Evolutionary conservation across 2,888 invertebrate genomes (phyloP).

Genomic region (Lissocephala sabroskyi): DNA sequence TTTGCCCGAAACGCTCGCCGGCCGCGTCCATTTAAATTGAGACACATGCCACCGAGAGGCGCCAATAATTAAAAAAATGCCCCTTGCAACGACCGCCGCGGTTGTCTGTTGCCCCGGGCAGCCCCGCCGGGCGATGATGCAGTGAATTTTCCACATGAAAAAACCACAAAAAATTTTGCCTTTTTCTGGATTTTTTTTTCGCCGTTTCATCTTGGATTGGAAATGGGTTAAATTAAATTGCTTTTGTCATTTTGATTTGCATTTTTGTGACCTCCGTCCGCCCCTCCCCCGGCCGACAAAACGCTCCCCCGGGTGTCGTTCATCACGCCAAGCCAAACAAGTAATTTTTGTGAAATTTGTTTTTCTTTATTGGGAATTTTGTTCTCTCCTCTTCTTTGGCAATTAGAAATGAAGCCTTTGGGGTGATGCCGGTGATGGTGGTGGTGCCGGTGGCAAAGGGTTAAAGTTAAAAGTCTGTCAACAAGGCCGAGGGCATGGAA

Average conservation of each 20-base stretch:
- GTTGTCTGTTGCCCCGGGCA: slow-evolving; percentile 46
- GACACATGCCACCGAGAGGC: slow-evolving; percentile 61
- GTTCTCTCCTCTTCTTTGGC: slow-evolving; percentile 20
- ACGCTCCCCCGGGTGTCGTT: slow-evolving; percentile 54
- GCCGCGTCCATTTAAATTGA: slow-evolving; percentile 63
- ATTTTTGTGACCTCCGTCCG: slow-evolving; percentile 46
- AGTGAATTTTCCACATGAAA: slow-evolving; percentile 68
- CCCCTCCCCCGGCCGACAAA: slow-evolving; percentile 25
- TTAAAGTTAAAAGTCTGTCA: slow-evolving; percentile 47
- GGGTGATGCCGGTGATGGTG: slow-evolving; percentile 27
- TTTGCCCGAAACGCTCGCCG: slow-evolving; percentile 37
- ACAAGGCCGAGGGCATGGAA: slow-evolving; percentile 37
- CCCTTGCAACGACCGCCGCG: slow-evolving; percentile 32
- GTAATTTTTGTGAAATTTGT: slow-evolving; percentile 41
- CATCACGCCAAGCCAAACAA: slow-evolving; percentile 34
- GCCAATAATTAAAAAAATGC: too few species aligned
- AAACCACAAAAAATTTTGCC: slow-evolving; percentile 57
- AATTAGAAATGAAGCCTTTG: slow-evolving; percentile 33
- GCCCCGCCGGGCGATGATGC: slow-evolving; percentile 52
- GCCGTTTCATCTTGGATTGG: slow-evolving; percentile 31
- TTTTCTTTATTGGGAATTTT: slow-evolving; percentile 13
- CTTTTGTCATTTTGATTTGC: slow-evolving; percentile 66
- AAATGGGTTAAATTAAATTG: slow-evolving; percentile 66
- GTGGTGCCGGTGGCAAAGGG: slow-evolving; percentile 41
- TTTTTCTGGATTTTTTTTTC: slow-evolving; percentile 6